Percentiles rank a stretch among this genome's conserved stretches.
These are phyloP conservation scores for Phytoseiulus persimilis DNA, from an alignment of 2,888 invertebrate genomes.

Conservation along the genomic window DNA sequence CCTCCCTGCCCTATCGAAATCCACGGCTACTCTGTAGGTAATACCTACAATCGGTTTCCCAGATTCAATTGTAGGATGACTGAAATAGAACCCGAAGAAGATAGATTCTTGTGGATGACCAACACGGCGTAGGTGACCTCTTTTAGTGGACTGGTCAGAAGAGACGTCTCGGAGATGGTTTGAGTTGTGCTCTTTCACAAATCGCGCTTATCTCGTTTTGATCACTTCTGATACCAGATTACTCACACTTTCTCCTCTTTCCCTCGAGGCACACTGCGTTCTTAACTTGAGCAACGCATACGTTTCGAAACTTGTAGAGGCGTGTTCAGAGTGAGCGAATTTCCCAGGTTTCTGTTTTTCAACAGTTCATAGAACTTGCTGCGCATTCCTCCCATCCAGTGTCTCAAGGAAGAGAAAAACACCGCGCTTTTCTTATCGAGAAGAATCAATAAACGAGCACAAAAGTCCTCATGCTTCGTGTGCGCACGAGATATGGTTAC, in stretches of 20 bases:
- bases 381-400: no score
- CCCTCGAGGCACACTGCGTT: neutral
- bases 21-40: neutral
- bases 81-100: neutral
- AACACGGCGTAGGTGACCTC: neutral
- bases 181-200: neutral
- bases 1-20: neutral
- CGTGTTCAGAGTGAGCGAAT: no score
- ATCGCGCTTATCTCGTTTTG: neutral
- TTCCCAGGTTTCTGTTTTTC: no score
- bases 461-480: no score
- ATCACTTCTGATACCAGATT: neutral
- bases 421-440: no score
- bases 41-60: neutral
- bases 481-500: no score
- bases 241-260: neutral
- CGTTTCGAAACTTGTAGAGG: no score
- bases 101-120: neutral
- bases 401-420: no score
- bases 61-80: neutral
- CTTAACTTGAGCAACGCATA: no score
- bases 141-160: neutral
- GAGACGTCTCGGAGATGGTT: neutral
- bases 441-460: no score
- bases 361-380: no score